These are phyloP conservation scores for Cyprinodon variegatus DNA, from an alignment of 2,113 vertebrate species.

Conservation along the genomic window DNA sequence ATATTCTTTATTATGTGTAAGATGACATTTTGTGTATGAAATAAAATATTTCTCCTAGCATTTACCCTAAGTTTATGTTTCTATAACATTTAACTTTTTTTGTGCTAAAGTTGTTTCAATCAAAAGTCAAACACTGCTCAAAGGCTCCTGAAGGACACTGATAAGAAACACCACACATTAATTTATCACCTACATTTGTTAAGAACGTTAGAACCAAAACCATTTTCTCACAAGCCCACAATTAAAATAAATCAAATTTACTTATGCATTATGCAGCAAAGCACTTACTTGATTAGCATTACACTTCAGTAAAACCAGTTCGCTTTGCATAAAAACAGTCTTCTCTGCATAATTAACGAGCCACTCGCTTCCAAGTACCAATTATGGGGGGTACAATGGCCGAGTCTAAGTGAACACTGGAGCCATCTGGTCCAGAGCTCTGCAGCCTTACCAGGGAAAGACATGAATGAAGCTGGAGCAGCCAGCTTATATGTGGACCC, in stretches of 20 bases:
- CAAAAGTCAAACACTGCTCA: slow-evolving; percentile 6
- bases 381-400: slow-evolving; percentile 62
- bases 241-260: slow-evolving; percentile 65
- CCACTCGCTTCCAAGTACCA: slow-evolving; percentile 69
- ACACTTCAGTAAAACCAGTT: slow-evolving; percentile 49
- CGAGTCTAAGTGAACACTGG: slow-evolving; percentile 62
- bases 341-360: slow-evolving; percentile 75
- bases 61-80: background rate
- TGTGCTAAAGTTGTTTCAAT: no score
- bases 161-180: background rate
- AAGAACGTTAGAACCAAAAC: slow-evolving; percentile 26
- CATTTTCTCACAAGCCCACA: slow-evolving; percentile 28
- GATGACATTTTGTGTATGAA: background rate
- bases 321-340: slow-evolving; percentile 61
- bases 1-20: background rate
- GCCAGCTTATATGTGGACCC: slow-evolving; percentile 61
- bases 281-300: slow-evolving; percentile 71
- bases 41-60: background rate
- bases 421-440: slow-evolving; percentile 69
- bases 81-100: background rate
- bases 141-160: slow-evolving; percentile 10
- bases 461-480: slow-evolving; percentile 60
- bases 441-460: slow-evolving; percentile 47
- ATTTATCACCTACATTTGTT: slow-evolving; percentile 8
- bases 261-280: slow-evolving; percentile 65